These are phyloP conservation scores for Pristionchus entomophagus DNA, from an alignment of 2,888 invertebrate genomes.

Conservation along the genomic window DNA sequence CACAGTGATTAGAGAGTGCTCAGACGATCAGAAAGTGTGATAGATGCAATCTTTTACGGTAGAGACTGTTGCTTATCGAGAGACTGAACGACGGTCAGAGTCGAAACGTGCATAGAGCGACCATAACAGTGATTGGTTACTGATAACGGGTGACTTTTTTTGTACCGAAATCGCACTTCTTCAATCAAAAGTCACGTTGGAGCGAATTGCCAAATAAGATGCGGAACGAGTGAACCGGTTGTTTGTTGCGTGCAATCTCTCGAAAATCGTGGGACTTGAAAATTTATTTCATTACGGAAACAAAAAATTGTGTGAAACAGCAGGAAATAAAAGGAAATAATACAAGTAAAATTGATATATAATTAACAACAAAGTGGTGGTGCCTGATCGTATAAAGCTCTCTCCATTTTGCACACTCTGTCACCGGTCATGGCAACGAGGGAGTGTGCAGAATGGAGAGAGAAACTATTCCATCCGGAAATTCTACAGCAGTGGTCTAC, in stretches of 20 bases:
- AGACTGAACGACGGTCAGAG: neutral
- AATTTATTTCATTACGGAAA: conserved; percentile 17
- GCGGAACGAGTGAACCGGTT: conserved; percentile 25
- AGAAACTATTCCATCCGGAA: neutral
- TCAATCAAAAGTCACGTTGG: neutral
- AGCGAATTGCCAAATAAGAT: neutral
- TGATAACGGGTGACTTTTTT: conserved; percentile 4
- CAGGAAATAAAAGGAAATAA: neutral
- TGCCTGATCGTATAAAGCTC: too few relatives aligned
- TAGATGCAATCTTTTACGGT: neutral
- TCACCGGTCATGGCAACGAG: too few relatives aligned
- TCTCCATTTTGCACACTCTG: too few relatives aligned
- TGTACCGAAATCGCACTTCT: neutral
- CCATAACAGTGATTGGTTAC: conserved; percentile 1
- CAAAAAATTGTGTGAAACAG: neutral
- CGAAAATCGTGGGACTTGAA: neutral
- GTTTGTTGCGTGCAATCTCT: neutral
- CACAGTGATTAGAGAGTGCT: neutral
- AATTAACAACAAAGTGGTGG: too few relatives aligned
- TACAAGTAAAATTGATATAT: neutral
- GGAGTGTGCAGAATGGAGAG: too few relatives aligned
- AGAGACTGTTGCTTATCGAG: neutral
- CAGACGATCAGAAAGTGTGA: neutral
- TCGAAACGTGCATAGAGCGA: neutral
- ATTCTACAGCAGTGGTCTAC: neutral